Conservation (phyloP, 2,797 vertebrate genomes). For the Pipistrellus pygmaeus region DNA sequence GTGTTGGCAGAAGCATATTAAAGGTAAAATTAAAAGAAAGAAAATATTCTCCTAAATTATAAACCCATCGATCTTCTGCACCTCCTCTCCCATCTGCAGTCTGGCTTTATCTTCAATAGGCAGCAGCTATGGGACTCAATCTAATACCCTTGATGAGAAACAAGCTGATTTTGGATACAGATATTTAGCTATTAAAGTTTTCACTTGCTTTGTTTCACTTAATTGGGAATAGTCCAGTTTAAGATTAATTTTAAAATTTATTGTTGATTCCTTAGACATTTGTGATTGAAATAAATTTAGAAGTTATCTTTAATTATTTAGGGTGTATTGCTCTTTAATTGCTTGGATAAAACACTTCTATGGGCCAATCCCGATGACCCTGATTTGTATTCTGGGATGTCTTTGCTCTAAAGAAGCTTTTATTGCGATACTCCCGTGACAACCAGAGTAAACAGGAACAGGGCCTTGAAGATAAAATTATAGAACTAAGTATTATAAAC, state of each 20-base stretch:
- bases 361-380: not conserved
- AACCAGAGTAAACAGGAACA: not conserved
- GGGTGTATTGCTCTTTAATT: not conserved
- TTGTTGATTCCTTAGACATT: not conserved
- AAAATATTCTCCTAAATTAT: not conserved
- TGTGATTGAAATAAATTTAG: constrained; percentile 8
- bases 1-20: constrained; percentile 28
- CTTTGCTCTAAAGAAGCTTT: not conserved
- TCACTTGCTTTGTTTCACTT: constrained; percentile 56
- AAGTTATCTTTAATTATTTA: constrained; percentile 1
- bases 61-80: not conserved
- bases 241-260: constrained; percentile 47
- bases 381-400: not conserved
- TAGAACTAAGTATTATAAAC: not conserved
- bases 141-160: constrained; percentile 71
- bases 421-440: not conserved
- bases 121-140: constrained; percentile 58
- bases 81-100: constrained; percentile 38
- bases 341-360: not conserved
- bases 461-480: not conserved
- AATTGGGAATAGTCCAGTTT: constrained; percentile 33
- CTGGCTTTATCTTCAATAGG: constrained; percentile 61
- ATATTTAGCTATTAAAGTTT: constrained; percentile 49
- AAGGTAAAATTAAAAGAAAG: constrained; percentile 30
- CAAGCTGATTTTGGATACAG: constrained; percentile 15